phyloP scores from a whole-genome alignment of 2,797 vertebrate genomes.

The Sciurus carolinensis region DNA sequence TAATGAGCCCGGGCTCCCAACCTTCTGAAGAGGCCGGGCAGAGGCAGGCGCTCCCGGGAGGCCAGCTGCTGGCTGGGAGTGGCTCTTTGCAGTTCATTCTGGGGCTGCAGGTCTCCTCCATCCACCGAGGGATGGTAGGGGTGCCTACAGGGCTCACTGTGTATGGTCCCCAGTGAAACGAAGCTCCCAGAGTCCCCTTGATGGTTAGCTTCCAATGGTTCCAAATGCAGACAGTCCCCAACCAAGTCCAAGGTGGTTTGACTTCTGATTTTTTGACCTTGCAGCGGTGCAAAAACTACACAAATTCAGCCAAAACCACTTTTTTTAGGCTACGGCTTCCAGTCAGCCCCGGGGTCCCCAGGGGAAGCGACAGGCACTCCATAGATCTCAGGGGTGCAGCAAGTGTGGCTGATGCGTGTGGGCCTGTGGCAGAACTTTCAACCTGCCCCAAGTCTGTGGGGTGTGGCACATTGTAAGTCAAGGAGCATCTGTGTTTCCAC shows the following conservation, averaged over 20 bases:
- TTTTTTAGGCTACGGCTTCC: not conserved
- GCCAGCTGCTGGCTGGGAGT: not conserved
- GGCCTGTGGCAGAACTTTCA: not conserved
- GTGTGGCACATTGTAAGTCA: accelerated
- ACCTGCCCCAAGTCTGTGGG: too few relatives aligned
- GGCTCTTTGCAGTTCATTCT: not conserved
- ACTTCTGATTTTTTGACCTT: not conserved
- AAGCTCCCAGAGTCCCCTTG: not conserved
- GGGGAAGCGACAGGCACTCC: too few relatives aligned
- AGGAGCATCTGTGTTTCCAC: not conserved
- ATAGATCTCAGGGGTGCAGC: too few relatives aligned
- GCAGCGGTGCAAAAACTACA: too few relatives aligned
- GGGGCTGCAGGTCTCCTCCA: not conserved
- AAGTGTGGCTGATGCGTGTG: too few relatives aligned
- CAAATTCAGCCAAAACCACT: not conserved
- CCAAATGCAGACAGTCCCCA: not conserved
- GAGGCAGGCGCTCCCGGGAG: not conserved
- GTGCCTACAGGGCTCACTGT: accelerated
- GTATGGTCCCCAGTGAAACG: accelerated
- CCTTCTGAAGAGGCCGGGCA: slow-evolving; percentile 64
- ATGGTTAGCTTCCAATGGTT: not conserved
- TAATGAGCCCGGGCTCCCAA: slow-evolving; percentile 88
- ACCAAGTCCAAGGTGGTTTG: not conserved
- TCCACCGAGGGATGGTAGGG: not conserved
- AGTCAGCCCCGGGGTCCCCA: too few relatives aligned